Evolutionary conservation across 2,113 vertebrate species (phyloP).

Genomic region (Bubo blakistoni): DNA sequence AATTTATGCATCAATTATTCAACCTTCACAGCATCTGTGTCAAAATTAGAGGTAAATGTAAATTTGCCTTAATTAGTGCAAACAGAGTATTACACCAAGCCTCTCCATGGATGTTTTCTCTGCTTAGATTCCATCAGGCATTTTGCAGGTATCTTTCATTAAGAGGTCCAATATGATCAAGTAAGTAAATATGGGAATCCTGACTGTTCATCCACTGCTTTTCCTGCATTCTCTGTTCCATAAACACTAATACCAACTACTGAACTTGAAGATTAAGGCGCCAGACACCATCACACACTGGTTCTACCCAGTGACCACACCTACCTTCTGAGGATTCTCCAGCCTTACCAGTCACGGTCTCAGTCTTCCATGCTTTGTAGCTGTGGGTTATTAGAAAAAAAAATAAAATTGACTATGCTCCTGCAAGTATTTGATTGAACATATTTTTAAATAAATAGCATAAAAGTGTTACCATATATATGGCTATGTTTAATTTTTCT

Average conservation of each 20-base stretch:
- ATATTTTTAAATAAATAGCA: not conserved
- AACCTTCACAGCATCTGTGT: not conserved
- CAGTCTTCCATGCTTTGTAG: not conserved
- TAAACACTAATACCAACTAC: not conserved
- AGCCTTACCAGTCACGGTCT: not conserved
- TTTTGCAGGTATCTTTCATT: not conserved
- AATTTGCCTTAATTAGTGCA: not conserved
- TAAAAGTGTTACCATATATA: not conserved
- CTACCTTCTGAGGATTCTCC: not conserved
- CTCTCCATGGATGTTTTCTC: not conserved
- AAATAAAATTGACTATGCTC: not conserved
- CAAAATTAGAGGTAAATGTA: not conserved
- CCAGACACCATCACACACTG: not conserved
- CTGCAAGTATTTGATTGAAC: not conserved
- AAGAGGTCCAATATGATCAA: not conserved
- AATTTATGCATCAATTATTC: not conserved
- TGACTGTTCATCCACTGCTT: not conserved
- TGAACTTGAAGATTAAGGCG: not conserved
- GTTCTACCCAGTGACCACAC: not conserved
- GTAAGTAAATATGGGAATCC: not conserved
- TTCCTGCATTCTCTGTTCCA: not conserved
- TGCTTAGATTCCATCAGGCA: not conserved
- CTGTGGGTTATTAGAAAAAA: not conserved
- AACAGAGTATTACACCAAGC: not conserved
- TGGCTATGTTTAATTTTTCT: not conserved